Evolutionary conservation across 1,140 invertebrate species (phyloP), one percentile per base, ranked within the genome.

Genomic region (Dolichoris vasculosae): DNA sequence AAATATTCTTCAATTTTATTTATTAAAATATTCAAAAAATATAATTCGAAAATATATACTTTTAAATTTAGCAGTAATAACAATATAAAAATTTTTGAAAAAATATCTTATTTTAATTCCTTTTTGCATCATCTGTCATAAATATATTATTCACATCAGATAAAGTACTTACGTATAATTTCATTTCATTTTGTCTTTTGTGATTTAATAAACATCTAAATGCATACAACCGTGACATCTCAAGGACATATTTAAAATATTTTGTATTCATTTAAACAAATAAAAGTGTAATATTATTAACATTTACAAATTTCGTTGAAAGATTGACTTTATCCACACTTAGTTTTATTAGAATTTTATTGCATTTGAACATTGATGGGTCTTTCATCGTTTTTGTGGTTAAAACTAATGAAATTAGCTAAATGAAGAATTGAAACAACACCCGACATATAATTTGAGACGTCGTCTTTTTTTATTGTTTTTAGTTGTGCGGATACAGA

Each of bases 381-480:
- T 23, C 23, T 59, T 1, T 15, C 26, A 1, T 15, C 11, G 0
- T 82, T 79, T 43, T 85, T 86, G 6, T 82, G 73, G 20, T 63
- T 89, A 59, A 93, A 87, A 79, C 94, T 94, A 6, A 95, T 90
- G 63, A 94, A 95, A 83, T 95, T 93, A 40, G 95, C 95, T 55
- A 96, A 91, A 89, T 96, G 95, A 7, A 96, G 90, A 8, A 96
- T 95, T 1, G 95, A 95, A 32, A 96, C 93, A 30, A 96, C 90
- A 13, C 95, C 95, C 2, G 94, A 94, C 43, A 96, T 93, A 88
- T 96, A 96, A 43, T 95, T 94, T 83, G 95, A 93, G 11, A 96
- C 94, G 86, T 96, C 95, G 88, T 95, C 94, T 85, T 94, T 94
- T 86, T 95, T 95, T 15, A 96, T 89, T 73, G 95, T 94, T 88